Base-by-base conservation (phyloP, 1,140 invertebrate species). In the Brachionus angularis region DNA sequence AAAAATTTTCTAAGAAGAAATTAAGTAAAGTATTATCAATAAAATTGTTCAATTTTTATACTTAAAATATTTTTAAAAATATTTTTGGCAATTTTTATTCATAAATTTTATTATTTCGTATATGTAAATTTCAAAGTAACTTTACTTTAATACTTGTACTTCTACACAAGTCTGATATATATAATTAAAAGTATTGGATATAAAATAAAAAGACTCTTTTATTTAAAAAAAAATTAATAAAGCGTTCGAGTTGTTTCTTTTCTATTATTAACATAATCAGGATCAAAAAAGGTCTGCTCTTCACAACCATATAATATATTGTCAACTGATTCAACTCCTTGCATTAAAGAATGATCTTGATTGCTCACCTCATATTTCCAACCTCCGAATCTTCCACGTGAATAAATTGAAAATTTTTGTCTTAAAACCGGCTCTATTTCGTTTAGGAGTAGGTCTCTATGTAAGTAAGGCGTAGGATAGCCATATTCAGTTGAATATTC, bases 361-460 rank as follows among this genome's bases (percentile, higher is more conserved):
- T 77, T 77, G 8, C 76, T 77, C 1, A 74, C 75, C 69, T 78
- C 77, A 71, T 78, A 78, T 70, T 78, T 78, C 78, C 78, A 78
- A 31, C 78, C 77, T 39, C 77, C 77, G 58, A 78, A 78, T 55
- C 77, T 73, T 12, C 77, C 77, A 42, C 77, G 72, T 39, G 73
- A 75, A 70, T 77, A 78, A 73, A 78, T 78, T 25, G 44, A 36
- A 69, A 76, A 67, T 23, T 72, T 70, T 64, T 33, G 25, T 25
- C 50, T 53, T 25, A 53, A 33, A 53, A 53, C 74, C 33, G 77
- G 74, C 8, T 75, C 75, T 31, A 53, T 33, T 53, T 53, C 50
- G 16, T 53, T 53, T 29, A 79, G 52, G 73, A 79, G 76, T 29
- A 62, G 39, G 47, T 78, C 77, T 33, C 77, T 62, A 62, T 78